Base-by-base conservation (phyloP, 2,797 vertebrate species). In the Anguilla megastoma region DNA sequence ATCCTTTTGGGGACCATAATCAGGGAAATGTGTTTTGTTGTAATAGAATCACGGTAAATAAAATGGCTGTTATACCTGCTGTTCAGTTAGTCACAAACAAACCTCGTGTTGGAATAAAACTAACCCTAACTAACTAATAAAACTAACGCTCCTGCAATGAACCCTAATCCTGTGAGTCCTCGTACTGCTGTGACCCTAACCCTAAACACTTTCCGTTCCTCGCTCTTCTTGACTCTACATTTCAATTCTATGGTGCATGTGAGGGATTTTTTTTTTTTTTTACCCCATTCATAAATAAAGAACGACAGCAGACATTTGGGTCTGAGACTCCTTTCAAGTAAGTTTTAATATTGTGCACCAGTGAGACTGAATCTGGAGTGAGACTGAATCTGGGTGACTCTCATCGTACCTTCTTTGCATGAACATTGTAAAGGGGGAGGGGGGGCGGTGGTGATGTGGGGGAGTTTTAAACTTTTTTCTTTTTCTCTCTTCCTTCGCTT, bases 321-420 rank as follows among this genome's bases (percentile, higher is more conserved):
- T 52, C 18, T 89, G 54, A 82, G 45, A 76, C 88, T 91, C 87
- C 88, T 88, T 96, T 97, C 96, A 96, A 97, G 96, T 96, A 96
- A 95, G 94, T 95, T 76, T 96, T 94, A 96, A 96, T 96, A 94
- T 96, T 95, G 95, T 96, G 96, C 96, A 97, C 96, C 95, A 96
- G 95, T 93, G 94, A 93, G 89, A 92, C 93, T 94, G 95, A 95
- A 93, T 92, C 89, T 91, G 92, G 93, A 96, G 95, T 93, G 94
- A 93, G 89, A 92, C 93, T 94, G 95, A 95, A 93, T 92, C 89
- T 91, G 92, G 93, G 94, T 94, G 94, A 95, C 94, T 94, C 93
- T 95, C 94, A 93, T 96, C 94, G 89, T 91, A 93, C 91, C 93
- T 88, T 94, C 93, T 93, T 91, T 93, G 89, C 90, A 93, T 90